Evolutionary conservation across 2,888 invertebrate species (phyloP).

Genomic region (Crioceris asparagi): DNA sequence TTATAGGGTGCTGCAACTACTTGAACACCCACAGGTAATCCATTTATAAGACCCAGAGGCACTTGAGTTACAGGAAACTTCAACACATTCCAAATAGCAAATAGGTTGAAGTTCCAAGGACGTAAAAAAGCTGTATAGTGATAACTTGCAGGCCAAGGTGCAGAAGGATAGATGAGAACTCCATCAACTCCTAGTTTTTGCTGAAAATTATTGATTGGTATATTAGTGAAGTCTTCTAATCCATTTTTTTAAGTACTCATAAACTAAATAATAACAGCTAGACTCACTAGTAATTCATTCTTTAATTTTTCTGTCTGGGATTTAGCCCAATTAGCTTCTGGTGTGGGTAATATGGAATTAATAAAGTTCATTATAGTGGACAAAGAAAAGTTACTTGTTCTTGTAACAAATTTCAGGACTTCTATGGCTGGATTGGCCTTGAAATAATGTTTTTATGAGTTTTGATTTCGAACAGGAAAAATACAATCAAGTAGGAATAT

Average conservation of each 20-base stretch:
- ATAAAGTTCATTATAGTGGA: slow-evolving; percentile 57
- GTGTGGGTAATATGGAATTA: slow-evolving; percentile 54
- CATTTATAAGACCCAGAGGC: slow-evolving; percentile 62
- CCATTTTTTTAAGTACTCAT: too few species aligned
- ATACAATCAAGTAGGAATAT: background rate
- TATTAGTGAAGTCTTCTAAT: too few species aligned
- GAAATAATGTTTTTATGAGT: background rate
- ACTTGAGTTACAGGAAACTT: slow-evolving; percentile 77
- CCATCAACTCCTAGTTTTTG: slow-evolving; percentile 65
- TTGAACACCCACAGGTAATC: slow-evolving; percentile 72
- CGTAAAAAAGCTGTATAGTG: slow-evolving; percentile 69
- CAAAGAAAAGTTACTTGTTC: slow-evolving; percentile 49
- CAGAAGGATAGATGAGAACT: slow-evolving; percentile 72
- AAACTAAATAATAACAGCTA: background rate
- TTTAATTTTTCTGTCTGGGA: slow-evolving; percentile 46
- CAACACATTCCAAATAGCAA: slow-evolving; percentile 74
- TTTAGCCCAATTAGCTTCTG: slow-evolving; percentile 54
- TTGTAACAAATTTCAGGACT: slow-evolving; percentile 53
- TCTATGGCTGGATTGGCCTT: slow-evolving; percentile 44
- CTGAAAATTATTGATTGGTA: too few species aligned
- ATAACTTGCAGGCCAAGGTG: slow-evolving; percentile 68
- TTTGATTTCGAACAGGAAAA: background rate
- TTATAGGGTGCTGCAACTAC: slow-evolving; percentile 59
- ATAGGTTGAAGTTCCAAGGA: slow-evolving; percentile 77
- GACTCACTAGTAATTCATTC: slow-evolving; percentile 48